These are phyloP conservation scores for Drosophila rhopaloa DNA, from an alignment of 1,140 invertebrate species.

Conservation along the genomic window DNA sequence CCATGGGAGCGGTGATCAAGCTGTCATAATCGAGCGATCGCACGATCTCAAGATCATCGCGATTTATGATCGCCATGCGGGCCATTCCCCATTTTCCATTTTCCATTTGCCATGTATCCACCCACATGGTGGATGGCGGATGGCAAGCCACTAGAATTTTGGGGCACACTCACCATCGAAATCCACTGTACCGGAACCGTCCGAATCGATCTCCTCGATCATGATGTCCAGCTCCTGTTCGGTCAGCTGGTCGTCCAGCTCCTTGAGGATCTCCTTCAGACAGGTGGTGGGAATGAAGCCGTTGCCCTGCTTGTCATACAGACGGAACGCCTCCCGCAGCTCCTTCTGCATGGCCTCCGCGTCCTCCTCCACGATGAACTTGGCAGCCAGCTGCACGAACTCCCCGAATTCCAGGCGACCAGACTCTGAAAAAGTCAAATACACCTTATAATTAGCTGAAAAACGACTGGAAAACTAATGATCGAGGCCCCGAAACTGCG, in stretches of 20 bases:
- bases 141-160: slow-evolving; percentile 67
- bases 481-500: neutral
- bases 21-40: slow-evolving; percentile 69
- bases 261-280: slow-evolving; percentile 95
- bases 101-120: neutral
- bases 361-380: slow-evolving; percentile 98
- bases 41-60: slow-evolving; percentile 64
- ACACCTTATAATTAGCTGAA: slow-evolving; percentile 37
- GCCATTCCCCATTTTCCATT: neutral
- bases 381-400: slow-evolving; percentile 96
- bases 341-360: slow-evolving; percentile 97
- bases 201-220: slow-evolving; percentile 98
- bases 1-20: slow-evolving; percentile 65
- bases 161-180: slow-evolving; percentile 87
- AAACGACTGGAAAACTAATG: slow-evolving; percentile 36
- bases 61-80: slow-evolving; percentile 57
- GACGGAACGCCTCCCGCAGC: slow-evolving; percentile 95
- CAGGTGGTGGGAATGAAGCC: slow-evolving; percentile 98
- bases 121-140: slow-evolving; percentile 6
- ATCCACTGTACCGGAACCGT: slow-evolving; percentile 91
- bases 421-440: slow-evolving; percentile 88
- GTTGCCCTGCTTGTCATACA: slow-evolving; percentile 96
- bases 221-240: slow-evolving; percentile 97
- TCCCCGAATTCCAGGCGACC: slow-evolving; percentile 97
- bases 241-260: slow-evolving; percentile 96